Conservation (phyloP, 2,113 vertebrate species). For the Gallinago paraguaiae region DNA sequence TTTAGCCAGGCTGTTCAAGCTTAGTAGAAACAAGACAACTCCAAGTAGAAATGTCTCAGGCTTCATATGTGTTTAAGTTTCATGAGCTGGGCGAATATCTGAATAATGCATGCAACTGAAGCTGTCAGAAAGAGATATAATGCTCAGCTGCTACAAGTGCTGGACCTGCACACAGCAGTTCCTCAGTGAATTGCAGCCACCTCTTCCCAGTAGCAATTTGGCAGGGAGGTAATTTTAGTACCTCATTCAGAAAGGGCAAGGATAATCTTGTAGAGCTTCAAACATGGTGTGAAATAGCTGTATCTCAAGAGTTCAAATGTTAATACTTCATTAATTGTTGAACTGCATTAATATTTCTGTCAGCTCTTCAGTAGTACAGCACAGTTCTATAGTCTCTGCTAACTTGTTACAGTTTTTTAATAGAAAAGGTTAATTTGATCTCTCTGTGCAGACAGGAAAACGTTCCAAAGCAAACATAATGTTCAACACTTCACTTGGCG, state of each 20-base stretch:
- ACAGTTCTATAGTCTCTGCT: background rate
- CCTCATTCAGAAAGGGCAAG: background rate
- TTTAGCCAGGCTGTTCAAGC: background rate
- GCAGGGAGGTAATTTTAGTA: background rate
- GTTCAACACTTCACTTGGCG: constrained; percentile 86
- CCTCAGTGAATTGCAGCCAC: background rate
- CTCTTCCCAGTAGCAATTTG: background rate
- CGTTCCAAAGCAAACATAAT: constrained; percentile 82
- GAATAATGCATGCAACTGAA: background rate
- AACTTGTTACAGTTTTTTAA: background rate
- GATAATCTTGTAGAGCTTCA: background rate
- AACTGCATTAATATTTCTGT: background rate
- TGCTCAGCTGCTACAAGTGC: background rate
- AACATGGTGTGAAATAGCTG: background rate
- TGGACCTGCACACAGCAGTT: background rate
- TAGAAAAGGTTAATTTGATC: background rate
- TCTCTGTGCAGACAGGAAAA: constrained; percentile 85
- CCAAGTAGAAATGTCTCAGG: background rate
- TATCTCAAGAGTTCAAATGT: background rate
- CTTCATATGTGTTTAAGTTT: background rate
- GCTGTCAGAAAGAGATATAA: background rate
- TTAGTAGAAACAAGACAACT: background rate
- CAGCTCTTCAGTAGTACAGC: background rate
- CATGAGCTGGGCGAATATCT: background rate
- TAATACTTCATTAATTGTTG: background rate